A percentile compares a stretch with the other conserved stretches of the same genome.
Evolutionary conservation across 2,888 invertebrate species (phyloP).

Genomic region (Dicycla oo): DNA sequence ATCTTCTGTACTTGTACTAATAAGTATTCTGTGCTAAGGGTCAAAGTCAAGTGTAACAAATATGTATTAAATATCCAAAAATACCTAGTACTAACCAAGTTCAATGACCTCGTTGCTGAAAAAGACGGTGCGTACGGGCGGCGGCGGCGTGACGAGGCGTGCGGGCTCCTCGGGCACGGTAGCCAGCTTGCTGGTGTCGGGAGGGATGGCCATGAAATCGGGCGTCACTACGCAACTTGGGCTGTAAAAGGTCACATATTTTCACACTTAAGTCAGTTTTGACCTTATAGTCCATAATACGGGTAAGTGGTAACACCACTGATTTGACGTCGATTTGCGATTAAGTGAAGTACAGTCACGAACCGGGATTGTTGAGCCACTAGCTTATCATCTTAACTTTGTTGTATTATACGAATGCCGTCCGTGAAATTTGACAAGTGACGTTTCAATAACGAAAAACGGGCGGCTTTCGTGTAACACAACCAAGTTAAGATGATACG

Average conservation of each 20-base stretch:
- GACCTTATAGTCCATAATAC: background rate
- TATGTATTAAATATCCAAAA: background rate
- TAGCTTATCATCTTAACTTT: too few relatives aligned
- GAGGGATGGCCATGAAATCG: constrained; percentile 62
- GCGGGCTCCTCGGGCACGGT: constrained; percentile 77
- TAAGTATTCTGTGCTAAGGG: background rate
- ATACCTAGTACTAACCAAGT: constrained; percentile 72
- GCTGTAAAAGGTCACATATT: constrained; percentile 1
- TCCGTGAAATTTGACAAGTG: too few relatives aligned
- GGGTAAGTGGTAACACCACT: background rate
- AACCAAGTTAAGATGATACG: too few relatives aligned
- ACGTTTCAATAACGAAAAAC: too few relatives aligned
- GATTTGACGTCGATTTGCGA: background rate
- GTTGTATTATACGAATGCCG: too few relatives aligned
- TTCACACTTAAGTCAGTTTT: background rate
- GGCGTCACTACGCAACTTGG: constrained; percentile 16
- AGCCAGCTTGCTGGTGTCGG: constrained; percentile 62
- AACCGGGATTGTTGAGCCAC: too few relatives aligned
- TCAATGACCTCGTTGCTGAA: constrained; percentile 79
- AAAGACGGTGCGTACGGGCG: constrained; percentile 70
- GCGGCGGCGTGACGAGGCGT: constrained; percentile 75
- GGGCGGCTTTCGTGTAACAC: too few relatives aligned
- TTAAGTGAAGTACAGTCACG: too few relatives aligned
- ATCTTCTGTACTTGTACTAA: too few relatives aligned
- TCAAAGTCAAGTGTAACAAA: background rate